phyloP scores from a whole-genome alignment of 2,888 invertebrate species.

The Mycalesis mineus region DNA sequence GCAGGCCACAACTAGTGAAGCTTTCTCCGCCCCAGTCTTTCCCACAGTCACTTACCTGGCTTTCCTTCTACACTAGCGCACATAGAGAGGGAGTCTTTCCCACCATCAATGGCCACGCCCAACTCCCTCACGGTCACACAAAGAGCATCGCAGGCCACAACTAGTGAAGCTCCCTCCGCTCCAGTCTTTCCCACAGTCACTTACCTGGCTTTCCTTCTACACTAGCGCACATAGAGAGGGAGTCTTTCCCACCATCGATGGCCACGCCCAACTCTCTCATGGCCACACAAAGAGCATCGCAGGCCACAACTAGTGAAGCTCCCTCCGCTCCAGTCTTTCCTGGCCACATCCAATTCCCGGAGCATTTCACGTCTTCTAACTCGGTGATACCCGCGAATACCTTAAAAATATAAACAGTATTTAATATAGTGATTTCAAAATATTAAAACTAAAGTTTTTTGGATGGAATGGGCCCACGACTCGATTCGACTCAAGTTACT shows the following conservation, averaged over 20 bases:
- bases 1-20: constrained; percentile 91
- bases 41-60: constrained; percentile 69
- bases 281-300: constrained; percentile 90
- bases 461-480: too few relatives aligned
- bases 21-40: constrained; percentile 95
- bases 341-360: constrained; percentile 99
- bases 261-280: constrained; percentile 91
- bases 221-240: constrained; percentile 96
- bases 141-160: too few relatives aligned
- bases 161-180: too few relatives aligned
- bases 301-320: constrained; percentile 90
- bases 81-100: not conserved
- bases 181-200: not conserved
- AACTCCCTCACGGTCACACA: not conserved
- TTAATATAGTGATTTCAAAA: not conserved
- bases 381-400: constrained; percentile 82
- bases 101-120: not conserved
- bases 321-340: constrained; percentile 97
- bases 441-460: not conserved
- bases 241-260: constrained; percentile 98
- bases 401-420: constrained; percentile 36
- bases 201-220: constrained; percentile 80
- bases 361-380: constrained; percentile 94
- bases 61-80: too few relatives aligned
- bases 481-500: too few relatives aligned